Percentiles rank a stretch among this genome's conserved stretches.
phyloP scores from a whole-genome alignment of 2,113 vertebrate species.

The Chinchilla lanigera region DNA sequence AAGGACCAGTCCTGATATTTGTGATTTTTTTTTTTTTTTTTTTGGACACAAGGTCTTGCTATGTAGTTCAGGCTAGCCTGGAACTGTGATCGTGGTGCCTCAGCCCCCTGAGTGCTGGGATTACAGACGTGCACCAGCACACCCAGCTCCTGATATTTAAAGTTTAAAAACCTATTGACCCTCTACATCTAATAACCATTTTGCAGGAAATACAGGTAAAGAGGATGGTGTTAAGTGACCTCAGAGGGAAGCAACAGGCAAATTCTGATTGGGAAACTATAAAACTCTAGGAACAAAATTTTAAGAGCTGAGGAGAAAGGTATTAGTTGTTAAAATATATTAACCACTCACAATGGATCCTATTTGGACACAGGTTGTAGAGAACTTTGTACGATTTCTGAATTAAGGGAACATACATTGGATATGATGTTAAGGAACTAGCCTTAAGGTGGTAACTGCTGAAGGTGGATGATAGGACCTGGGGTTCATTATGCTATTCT shows the following conservation, averaged over 20 bases:
- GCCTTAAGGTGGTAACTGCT: neutral
- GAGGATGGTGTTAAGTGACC: neutral
- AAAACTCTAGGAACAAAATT: neutral
- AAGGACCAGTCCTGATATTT: neutral
- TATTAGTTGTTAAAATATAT: neutral
- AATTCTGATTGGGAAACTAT: neutral
- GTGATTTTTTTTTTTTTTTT: neutral
- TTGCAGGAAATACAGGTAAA: conserved; percentile 8
- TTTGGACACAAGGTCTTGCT: neutral
- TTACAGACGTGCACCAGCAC: neutral
- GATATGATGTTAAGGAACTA: neutral
- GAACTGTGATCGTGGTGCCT: neutral
- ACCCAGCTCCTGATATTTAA: neutral
- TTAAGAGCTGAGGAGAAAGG: neutral
- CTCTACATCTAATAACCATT: neutral
- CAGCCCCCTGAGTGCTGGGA: neutral
- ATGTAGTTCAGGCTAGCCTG: neutral
- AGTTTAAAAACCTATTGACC: neutral
- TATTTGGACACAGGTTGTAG: neutral
- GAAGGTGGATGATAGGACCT: neutral
- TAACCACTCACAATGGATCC: neutral
- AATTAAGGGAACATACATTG: neutral
- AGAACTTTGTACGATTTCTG: neutral
- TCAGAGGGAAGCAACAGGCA: neutral
- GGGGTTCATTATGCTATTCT: neutral